Percentiles rank a stretch among this genome's conserved stretches.
phyloP scores from a whole-genome alignment of 2,113 vertebrate species.

The Athene cunicularia region DNA sequence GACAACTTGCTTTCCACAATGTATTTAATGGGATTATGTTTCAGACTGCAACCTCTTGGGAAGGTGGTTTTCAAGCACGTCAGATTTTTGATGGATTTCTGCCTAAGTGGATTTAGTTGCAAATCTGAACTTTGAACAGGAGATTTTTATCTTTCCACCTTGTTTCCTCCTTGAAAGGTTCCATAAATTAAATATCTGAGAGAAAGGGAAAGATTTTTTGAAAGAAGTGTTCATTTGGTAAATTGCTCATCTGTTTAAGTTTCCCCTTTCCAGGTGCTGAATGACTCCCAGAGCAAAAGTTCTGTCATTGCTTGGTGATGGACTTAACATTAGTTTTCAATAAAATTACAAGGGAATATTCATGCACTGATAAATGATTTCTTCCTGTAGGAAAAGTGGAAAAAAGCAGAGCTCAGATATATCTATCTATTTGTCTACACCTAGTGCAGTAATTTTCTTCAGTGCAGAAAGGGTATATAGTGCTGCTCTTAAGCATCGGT shows the following conservation, averaged over 20 bases:
- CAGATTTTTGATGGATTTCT: constrained; percentile 18
- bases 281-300: neutral
- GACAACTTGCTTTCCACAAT: constrained; percentile 9
- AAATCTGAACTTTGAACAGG: constrained; percentile 8
- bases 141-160: constrained; percentile 28
- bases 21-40: constrained; percentile 28
- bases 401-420: neutral
- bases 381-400: neutral
- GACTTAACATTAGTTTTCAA: neutral
- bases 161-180: constrained; percentile 23
- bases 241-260: neutral
- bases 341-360: neutral
- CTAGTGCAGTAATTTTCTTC: neutral
- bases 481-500: neutral
- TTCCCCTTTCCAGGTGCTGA: constrained; percentile 5
- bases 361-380: neutral
- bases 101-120: constrained; percentile 11
- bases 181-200: constrained; percentile 45
- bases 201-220: constrained; percentile 1
- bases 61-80: neutral
- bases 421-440: neutral
- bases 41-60: neutral
- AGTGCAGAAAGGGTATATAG: neutral
- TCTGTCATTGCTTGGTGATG: neutral
- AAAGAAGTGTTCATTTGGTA: constrained; percentile 27